phyloP scores from a whole-genome alignment of 2,113 vertebrate species.

The Lycaon pictus region DNA sequence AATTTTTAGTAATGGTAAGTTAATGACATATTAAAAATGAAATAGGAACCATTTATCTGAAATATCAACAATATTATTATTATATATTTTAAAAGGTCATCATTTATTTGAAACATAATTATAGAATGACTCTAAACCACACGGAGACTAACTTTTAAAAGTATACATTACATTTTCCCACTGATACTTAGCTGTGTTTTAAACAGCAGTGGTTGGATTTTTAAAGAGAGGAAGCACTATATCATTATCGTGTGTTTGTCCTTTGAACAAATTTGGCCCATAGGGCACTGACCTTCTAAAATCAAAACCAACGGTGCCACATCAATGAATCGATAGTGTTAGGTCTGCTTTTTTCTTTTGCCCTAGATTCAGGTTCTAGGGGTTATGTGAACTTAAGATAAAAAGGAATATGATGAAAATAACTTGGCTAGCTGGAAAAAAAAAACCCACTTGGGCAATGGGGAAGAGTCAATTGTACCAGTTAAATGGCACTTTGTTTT shows the following conservation, averaged over 20 bases:
- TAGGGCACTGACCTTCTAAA: slow-evolving; percentile 58
- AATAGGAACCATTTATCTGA: slow-evolving; percentile 69
- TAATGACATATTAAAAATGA: slow-evolving; percentile 74
- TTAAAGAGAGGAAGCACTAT: slow-evolving; percentile 38
- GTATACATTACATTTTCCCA: slow-evolving; percentile 38
- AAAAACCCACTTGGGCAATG: background rate
- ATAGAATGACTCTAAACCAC: slow-evolving; percentile 66
- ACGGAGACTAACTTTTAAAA: slow-evolving; percentile 39
- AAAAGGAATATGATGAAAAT: slow-evolving; percentile 75
- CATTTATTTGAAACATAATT: slow-evolving; percentile 75
- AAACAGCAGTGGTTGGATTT: slow-evolving; percentile 59
- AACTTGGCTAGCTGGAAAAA: slow-evolving; percentile 51
- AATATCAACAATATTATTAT: slow-evolving; percentile 72
- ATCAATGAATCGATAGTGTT: slow-evolving; percentile 72
- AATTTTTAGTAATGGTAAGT: slow-evolving; percentile 70
- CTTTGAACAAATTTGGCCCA: slow-evolving; percentile 67
- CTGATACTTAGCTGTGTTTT: slow-evolving; percentile 53
- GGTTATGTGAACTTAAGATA: slow-evolving; percentile 74
- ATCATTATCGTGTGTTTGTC: slow-evolving; percentile 55
- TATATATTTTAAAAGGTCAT: slow-evolving; percentile 73
- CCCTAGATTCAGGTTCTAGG: slow-evolving; percentile 73
- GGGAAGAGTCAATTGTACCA: slow-evolving; percentile 19
- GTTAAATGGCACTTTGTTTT: slow-evolving; percentile 62
- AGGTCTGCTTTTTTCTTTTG: slow-evolving; percentile 73
- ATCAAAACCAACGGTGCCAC: slow-evolving; percentile 61